Evolutionary conservation across 2,888 invertebrate species (phyloP).

Genomic region (Acutogordius australiensis): DNA sequence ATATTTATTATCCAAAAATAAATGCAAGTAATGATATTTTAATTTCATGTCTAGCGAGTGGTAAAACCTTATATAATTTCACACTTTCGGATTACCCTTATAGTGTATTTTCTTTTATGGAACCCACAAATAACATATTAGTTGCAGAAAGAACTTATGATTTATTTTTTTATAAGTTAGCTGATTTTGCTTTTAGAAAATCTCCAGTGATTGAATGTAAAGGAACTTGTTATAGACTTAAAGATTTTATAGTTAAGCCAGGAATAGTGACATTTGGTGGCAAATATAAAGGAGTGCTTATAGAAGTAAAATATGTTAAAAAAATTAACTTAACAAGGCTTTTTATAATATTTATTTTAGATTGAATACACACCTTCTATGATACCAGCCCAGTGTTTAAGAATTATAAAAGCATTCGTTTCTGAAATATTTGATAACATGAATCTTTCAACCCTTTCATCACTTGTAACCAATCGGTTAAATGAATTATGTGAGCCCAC

Average conservation of each 20-base stretch:
- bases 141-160: constrained; percentile 2
- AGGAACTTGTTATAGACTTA: constrained; percentile 7
- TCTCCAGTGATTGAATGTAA: background rate
- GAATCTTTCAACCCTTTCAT: too few species aligned
- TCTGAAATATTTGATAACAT: too few species aligned
- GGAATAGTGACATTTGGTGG: background rate
- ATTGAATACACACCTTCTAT: too few species aligned
- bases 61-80: background rate
- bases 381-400: too few species aligned
- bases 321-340: background rate
- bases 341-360: background rate
- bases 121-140: background rate
- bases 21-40: background rate
- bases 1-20: background rate
- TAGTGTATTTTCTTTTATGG: background rate
- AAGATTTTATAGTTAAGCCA: background rate
- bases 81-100: background rate
- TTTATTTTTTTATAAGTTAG: constrained; percentile 1
- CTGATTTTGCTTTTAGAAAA: background rate
- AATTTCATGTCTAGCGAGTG: background rate
- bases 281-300: background rate
- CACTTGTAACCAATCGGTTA: too few species aligned
- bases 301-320: constrained; percentile 1
- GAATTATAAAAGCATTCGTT: too few species aligned
- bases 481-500: too few species aligned